Conservation (phyloP, 2,797 vertebrate genomes). For the Epinephelus malabaricus region DNA sequence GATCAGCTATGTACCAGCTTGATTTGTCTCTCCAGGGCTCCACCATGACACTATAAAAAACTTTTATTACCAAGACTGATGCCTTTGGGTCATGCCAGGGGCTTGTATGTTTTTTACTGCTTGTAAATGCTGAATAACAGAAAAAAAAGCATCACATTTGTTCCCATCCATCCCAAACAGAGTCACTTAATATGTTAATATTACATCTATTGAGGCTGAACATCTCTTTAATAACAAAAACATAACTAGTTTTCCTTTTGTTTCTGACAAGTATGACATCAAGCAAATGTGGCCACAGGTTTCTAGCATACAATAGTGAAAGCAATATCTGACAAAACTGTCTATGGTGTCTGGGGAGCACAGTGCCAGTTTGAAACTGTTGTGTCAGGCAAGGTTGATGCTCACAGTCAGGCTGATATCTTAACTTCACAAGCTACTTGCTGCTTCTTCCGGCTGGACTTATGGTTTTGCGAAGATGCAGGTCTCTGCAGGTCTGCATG, state of each 20-base stretch:
- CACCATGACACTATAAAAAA: slow-evolving; percentile 37
- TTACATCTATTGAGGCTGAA: background rate
- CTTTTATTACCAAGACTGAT: slow-evolving; percentile 27
- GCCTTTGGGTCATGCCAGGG: slow-evolving; percentile 21
- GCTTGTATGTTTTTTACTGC: slow-evolving; percentile 31
- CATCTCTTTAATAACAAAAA: no score
- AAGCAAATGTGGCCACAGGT: background rate
- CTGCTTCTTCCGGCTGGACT: background rate
- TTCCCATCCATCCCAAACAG: background rate
- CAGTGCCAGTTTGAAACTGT: background rate
- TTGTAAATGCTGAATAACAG: slow-evolving; percentile 34
- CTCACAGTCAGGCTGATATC: background rate
- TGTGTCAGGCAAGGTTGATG: background rate
- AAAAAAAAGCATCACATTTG: background rate
- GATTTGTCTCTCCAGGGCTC: slow-evolving; percentile 31
- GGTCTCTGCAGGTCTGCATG: background rate
- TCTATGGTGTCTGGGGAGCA: background rate
- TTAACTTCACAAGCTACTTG: background rate
- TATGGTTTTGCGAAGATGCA: background rate
- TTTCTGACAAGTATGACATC: background rate
- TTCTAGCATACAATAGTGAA: background rate
- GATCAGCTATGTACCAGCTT: slow-evolving; percentile 18
- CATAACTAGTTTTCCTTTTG: background rate
- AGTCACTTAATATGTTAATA: background rate
- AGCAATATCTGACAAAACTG: background rate